Conservation (phyloP, 2,113 vertebrate genomes). For the Cyanocitta stelleri region DNA sequence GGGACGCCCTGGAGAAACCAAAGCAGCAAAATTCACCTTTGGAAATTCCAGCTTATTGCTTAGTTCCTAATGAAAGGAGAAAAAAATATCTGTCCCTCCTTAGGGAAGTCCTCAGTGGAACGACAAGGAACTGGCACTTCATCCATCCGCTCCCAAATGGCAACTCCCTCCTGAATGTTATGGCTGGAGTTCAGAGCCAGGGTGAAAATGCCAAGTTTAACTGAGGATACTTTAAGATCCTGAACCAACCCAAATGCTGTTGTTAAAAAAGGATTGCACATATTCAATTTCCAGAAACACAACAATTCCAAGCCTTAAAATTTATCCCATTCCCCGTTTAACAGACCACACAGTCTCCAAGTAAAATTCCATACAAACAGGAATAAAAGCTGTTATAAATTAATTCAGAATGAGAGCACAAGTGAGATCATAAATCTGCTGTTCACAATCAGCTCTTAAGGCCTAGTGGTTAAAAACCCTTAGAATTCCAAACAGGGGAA, state of each 20-base stretch:
- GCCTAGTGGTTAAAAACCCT: background rate
- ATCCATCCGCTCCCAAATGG: background rate
- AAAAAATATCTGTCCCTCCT: background rate
- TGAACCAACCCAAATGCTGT: background rate
- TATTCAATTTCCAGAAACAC: background rate
- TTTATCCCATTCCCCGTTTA: background rate
- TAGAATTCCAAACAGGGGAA: background rate
- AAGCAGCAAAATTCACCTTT: background rate
- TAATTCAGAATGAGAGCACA: background rate
- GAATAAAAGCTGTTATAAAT: background rate
- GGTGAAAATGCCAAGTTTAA: background rate
- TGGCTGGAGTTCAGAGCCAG: rapidly evolving
- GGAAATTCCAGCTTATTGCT: background rate
- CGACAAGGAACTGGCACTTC: background rate
- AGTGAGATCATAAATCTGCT: background rate
- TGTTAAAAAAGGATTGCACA: background rate
- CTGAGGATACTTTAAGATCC: background rate
- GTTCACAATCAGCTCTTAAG: background rate
- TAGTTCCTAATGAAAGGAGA: background rate
- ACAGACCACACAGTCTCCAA: background rate
- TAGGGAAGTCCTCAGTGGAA: background rate
- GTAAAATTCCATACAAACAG: background rate
- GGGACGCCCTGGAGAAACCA: conserved; percentile 75
- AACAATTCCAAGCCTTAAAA: background rate
- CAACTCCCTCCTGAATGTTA: background rate